Conservation (phyloP, 2,888 invertebrate species). For the Acanthoscelides obtectus region DNA sequence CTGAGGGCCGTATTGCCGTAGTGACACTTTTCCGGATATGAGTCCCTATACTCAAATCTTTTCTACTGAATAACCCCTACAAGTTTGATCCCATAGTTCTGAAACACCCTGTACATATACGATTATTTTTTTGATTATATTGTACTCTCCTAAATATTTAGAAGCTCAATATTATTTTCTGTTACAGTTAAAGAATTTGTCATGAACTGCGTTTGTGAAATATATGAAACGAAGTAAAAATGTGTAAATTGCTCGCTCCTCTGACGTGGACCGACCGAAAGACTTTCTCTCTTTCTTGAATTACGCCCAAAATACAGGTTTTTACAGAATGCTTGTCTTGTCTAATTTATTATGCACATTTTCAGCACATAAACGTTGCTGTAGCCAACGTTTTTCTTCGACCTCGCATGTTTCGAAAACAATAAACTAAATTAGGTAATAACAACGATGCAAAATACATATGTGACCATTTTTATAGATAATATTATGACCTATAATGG, state of each 20-base stretch:
- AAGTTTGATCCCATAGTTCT: no score
- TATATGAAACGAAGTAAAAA: not conserved
- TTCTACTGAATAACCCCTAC: no score
- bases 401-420: not conserved
- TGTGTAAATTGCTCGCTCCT: not conserved
- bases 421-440: not conserved
- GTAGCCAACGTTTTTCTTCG: not conserved
- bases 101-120: no score
- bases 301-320: not conserved
- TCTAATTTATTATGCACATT: not conserved
- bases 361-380: not conserved
- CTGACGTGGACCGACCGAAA: not conserved
- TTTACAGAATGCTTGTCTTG: not conserved
- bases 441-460: not conserved
- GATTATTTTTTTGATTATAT: no score
- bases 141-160: no score
- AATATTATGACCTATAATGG: not conserved
- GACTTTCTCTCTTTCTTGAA: not conserved
- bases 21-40: no score
- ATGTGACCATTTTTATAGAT: not conserved
- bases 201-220: not conserved
- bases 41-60: no score
- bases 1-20: no score
- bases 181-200: not conserved
- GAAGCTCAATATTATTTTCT: no score